Percentiles rank a stretch among this genome's conserved stretches.
Conservation (phyloP, 92 coral and sea anemone genomes). For the Palythoa heliodiscus region DNA sequence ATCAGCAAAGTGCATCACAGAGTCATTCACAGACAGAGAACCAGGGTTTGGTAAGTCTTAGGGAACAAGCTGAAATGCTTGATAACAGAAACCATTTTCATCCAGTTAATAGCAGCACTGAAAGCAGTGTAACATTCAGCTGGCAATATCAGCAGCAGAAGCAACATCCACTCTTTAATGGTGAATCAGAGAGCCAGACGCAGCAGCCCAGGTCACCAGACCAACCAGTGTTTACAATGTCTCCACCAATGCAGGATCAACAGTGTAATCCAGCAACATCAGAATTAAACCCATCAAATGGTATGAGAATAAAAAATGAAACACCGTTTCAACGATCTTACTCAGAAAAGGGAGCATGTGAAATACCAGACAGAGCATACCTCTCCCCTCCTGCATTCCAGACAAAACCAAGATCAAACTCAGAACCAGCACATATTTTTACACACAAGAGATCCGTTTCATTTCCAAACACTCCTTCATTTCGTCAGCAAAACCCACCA, state of each 20-base stretch:
- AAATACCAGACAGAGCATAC: conserved; percentile 54
- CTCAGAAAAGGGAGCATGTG: conserved; percentile 67
- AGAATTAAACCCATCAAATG: conserved; percentile 45
- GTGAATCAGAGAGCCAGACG: conserved; percentile 50
- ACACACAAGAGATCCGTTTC: conserved; percentile 71
- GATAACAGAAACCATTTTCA: conserved; percentile 29
- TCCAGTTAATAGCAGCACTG: conserved; percentile 36
- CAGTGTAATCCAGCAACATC: conserved; percentile 31
- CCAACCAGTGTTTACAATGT: conserved; percentile 57
- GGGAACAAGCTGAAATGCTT: conserved; percentile 44
- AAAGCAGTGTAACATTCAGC: conserved; percentile 52
- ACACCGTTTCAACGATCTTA: conserved; percentile 70
- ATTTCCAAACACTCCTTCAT: conserved; percentile 66
- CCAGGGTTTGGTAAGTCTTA: conserved; percentile 37
- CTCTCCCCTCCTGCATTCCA: conserved; percentile 55
- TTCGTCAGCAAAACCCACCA: conserved; percentile 71
- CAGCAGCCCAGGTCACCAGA: conserved; percentile 52
- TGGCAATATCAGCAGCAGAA: conserved; percentile 61
- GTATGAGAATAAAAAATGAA: conserved; percentile 35
- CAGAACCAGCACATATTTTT: conserved; percentile 79
- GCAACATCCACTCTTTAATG: conserved; percentile 68
- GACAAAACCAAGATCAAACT: conserved; percentile 77
- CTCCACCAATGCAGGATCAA: conserved; percentile 55
- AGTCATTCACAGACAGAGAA: conserved; percentile 42
- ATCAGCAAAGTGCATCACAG: conserved; percentile 35